These are phyloP conservation scores for Agrotis exclamationis DNA, from an alignment of 2,888 invertebrate species.

Conservation along the genomic window DNA sequence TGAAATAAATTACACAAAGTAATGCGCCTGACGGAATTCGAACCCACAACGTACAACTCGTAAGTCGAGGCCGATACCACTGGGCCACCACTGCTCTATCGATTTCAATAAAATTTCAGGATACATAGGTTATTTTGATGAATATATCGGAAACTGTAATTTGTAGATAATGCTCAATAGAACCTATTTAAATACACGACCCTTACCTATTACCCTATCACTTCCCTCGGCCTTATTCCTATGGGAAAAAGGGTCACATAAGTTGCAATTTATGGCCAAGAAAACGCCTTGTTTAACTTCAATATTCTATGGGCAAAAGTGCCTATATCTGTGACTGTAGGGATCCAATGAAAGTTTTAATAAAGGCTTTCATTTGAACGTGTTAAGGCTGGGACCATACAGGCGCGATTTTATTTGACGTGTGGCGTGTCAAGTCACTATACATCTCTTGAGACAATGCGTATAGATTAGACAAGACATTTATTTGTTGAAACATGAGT, in stretches of 20 bases:
- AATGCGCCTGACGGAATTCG: too few relatives aligned
- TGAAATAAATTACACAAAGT: too few relatives aligned
- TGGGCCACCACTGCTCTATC: too few relatives aligned
- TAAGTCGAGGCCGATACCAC: too few relatives aligned
- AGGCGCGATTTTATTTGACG: too few relatives aligned
- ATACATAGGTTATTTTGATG: too few relatives aligned
- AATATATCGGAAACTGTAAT: background rate
- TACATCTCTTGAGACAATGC: background rate
- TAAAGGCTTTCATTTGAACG: conserved; percentile 12
- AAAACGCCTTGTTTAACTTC: conserved; percentile 35
- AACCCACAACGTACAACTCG: too few relatives aligned
- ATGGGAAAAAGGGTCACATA: conserved; percentile 1
- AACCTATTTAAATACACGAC: background rate
- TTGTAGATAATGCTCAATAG: background rate
- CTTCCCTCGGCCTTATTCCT: background rate
- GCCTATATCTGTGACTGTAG: conserved; percentile 14
- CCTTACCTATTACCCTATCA: conserved; percentile 17
- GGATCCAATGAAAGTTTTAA: conserved; percentile 18
- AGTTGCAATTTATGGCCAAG: conserved; percentile 21
- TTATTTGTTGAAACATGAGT: too few relatives aligned
- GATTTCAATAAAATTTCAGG: too few relatives aligned
- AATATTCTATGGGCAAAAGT: conserved; percentile 18
- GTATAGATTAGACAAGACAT: background rate
- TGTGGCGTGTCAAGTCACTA: background rate
- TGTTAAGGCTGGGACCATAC: background rate